Percentiles rank a stretch among this genome's conserved stretches.
Conservation (phyloP, 2,888 invertebrate genomes). For the Drosophila seclusa region DNA sequence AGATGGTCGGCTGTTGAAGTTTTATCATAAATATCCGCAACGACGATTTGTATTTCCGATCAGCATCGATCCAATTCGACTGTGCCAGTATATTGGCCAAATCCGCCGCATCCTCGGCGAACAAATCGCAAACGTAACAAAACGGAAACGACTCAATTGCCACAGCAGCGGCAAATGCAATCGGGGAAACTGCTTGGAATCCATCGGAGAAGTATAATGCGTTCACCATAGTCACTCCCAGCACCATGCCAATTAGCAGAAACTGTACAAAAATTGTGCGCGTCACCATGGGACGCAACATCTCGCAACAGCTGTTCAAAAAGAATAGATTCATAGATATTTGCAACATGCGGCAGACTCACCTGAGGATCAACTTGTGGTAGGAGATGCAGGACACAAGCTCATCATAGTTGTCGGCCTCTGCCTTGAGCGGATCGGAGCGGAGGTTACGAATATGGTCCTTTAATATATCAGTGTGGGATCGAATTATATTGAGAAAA, state of each 20-base stretch:
- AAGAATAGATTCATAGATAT: neutral
- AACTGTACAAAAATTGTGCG: conserved; percentile 57
- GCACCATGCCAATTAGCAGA: conserved; percentile 43
- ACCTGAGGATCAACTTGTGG: conserved; percentile 57
- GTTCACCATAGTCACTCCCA: conserved; percentile 51
- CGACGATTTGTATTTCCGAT: conserved; percentile 30
- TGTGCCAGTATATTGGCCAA: conserved; percentile 26
- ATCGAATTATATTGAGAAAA: conserved; percentile 31
- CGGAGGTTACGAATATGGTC: conserved; percentile 50
- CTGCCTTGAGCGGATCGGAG: conserved; percentile 23
- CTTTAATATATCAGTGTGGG: conserved; percentile 52
- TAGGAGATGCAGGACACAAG: conserved; percentile 52
- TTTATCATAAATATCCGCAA: conserved; percentile 31
- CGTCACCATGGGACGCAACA: conserved; percentile 14
- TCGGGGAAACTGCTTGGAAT: conserved; percentile 47
- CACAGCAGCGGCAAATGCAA: conserved; percentile 31
- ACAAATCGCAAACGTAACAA: conserved; percentile 60
- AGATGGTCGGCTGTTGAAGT: conserved; percentile 41
- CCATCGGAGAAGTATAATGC: conserved; percentile 39
- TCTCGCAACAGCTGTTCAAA: conserved; percentile 10
- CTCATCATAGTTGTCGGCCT: conserved; percentile 52
- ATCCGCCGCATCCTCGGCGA: conserved; percentile 46
- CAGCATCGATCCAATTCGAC: conserved; percentile 40
- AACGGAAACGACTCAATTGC: conserved; percentile 63
- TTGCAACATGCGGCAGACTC: neutral